Base-by-base conservation (phyloP, 2,113 vertebrate genomes). In the Pagrus major region DNA sequence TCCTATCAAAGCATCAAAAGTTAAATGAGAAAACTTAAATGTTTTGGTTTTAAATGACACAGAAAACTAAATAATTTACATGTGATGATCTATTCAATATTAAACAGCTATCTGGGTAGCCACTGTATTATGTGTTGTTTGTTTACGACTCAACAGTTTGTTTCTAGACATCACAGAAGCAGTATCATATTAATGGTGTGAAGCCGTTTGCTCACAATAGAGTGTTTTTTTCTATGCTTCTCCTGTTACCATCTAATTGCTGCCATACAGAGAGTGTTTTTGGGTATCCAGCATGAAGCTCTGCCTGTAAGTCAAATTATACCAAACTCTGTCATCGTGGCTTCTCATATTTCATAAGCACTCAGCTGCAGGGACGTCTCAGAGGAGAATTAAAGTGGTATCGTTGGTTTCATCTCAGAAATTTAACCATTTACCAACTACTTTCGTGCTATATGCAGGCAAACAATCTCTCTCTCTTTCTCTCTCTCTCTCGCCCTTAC, bases 261-360 rank as follows among this genome's bases (percentile, higher is more conserved):
- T 63, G 67, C 59, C 37, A 63, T 11, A 33, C 23, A 58, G 23
- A 27, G 39, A 79, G 75, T 59, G 63, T 60, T 65, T 68, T 54
- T 35, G 39, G 35, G 33, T 58, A 52, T 52, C 12, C 21, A 15
- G 52, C 41, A 7, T 51, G 52, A 58, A 83, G 44, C 66, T 39
- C 71, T 86, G 74, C 76, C 68, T 29, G 70, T 67, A 72, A 81
- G 63, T 76, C 68, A 56, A 37, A 79, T 80, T 20, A 68, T 33
- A 56, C 2, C 8, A 23, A 46, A 14, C 41, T 23, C 31, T 27
- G 60, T 64, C 46, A 42, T 46, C 27, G 59, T 18, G 41, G 49
- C 47, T 18, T 70, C 87, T 86, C 79, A 49, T 0, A 31, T 89
- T 88, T 84, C 80, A 75, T 12, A 23, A 61, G 59, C 76, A 69